Percentiles rank a stretch among this genome's conserved stretches.
Evolutionary conservation across 2,888 invertebrate species (phyloP).

Genomic region (Proisotoma minuta): DNA sequence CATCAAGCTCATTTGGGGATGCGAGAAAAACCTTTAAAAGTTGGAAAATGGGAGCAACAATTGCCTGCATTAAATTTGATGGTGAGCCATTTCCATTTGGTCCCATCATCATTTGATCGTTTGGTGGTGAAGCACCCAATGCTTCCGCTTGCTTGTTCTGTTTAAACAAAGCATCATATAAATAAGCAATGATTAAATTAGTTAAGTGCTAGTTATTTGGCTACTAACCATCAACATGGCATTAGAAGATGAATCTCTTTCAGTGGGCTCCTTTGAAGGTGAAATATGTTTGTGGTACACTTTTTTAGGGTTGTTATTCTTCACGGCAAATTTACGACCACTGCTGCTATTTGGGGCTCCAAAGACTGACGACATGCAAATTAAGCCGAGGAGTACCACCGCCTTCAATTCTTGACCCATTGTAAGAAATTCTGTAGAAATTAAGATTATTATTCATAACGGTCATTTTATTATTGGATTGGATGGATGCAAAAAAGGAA

Average conservation of each 20-base stretch:
- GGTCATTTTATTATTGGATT: background rate
- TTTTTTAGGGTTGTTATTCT: slow-evolving; percentile 83
- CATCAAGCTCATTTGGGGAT: slow-evolving; percentile 63
- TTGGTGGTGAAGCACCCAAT: background rate
- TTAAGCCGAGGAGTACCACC: slow-evolving; percentile 65
- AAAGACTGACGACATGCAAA: slow-evolving; percentile 64
- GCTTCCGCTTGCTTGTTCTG: slow-evolving; percentile 19
- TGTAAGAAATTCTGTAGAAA: slow-evolving; percentile 57
- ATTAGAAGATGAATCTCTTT: too few species aligned
- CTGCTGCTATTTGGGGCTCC: slow-evolving; percentile 59
- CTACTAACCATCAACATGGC: background rate
- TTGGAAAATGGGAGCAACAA: slow-evolving; percentile 44
- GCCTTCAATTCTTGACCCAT: slow-evolving; percentile 58
- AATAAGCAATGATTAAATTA: background rate
- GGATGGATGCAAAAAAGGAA: too few species aligned
- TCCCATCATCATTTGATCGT: background rate
- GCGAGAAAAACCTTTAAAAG: slow-evolving; percentile 45
- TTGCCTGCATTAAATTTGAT: slow-evolving; percentile 37
- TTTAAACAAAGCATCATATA: background rate
- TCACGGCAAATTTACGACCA: slow-evolving; percentile 84
- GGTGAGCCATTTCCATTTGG: slow-evolving; percentile 31
- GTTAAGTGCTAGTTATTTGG: background rate
- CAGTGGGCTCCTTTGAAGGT: slow-evolving; percentile 1
- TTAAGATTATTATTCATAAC: too few species aligned
- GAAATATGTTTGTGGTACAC: slow-evolving; percentile 53